Percentiles rank a stretch among this genome's conserved stretches.
Evolutionary conservation across 2,113 vertebrate species (phyloP).

Genomic region (Elanus axillaris): DNA sequence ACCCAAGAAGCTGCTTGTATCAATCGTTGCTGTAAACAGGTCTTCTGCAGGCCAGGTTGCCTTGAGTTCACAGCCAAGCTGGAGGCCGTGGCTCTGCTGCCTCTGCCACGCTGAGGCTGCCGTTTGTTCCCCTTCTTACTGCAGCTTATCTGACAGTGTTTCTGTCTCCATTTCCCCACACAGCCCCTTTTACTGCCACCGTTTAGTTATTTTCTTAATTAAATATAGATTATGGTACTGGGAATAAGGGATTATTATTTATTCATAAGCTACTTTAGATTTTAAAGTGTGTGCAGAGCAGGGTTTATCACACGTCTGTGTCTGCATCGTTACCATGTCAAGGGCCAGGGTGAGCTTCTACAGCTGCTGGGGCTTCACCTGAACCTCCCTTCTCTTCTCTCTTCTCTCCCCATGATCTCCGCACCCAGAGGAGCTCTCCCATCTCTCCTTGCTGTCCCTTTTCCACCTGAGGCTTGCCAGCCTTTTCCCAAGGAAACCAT

Average conservation of each 20-base stretch:
- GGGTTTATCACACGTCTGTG: not conserved
- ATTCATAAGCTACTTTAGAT: constrained; percentile 47
- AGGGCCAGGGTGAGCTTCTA: not conserved
- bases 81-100: not conserved
- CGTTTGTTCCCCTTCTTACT: not conserved
- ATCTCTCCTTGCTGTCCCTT: not conserved
- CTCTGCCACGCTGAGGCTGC: not conserved
- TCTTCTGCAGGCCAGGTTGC: not conserved
- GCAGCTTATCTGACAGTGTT: not conserved
- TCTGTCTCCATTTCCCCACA: not conserved
- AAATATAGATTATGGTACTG: constrained; percentile 51
- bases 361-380: not conserved
- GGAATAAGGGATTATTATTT: constrained; percentile 45
- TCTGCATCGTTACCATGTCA: not conserved
- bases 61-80: not conserved
- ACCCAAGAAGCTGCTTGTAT: not conserved
- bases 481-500: not conserved
- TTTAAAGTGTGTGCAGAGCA: not conserved
- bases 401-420: not conserved
- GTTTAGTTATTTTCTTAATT: constrained; percentile 60
- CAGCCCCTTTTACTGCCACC: not conserved
- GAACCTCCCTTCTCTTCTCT: not conserved
- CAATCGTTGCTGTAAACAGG: not conserved
- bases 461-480: not conserved
- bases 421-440: not conserved